phyloP scores from a whole-genome alignment of 2,113 vertebrate genomes.

The Dolichallabes microphthalmus region DNA sequence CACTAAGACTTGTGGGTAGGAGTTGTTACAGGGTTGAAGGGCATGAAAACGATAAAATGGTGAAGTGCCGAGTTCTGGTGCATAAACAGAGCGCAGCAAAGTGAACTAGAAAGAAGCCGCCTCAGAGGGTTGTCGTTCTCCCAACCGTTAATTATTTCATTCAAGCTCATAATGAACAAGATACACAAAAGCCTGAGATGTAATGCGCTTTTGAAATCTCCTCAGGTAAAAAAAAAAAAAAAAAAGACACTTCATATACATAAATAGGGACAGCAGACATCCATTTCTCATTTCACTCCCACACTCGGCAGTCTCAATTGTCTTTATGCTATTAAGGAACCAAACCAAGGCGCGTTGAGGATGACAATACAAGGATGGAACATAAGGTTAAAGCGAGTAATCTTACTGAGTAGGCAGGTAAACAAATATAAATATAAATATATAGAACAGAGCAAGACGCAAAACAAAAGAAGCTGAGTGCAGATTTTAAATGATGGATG shows the following conservation, averaged over 20 bases:
- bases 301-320: background rate
- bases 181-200: background rate
- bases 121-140: background rate
- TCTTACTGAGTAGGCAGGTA: background rate
- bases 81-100: background rate
- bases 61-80: background rate
- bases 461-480: background rate
- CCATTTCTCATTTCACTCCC: slow-evolving; percentile 4
- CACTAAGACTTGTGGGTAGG: too few species aligned
- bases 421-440: background rate
- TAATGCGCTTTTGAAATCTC: background rate
- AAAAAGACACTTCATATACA: background rate
- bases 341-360: background rate
- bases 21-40: background rate
- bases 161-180: background rate
- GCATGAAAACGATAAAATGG: background rate
- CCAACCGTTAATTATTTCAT: background rate
- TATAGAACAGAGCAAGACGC: background rate
- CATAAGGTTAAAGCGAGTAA: background rate
- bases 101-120: background rate
- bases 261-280: background rate
- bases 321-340: slow-evolving; percentile 4
- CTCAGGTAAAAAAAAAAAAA: background rate
- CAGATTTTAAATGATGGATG: background rate
- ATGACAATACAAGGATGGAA: background rate